These are phyloP conservation scores for Setipinna tenuifilis DNA, from an alignment of 2,797 vertebrate species.

Conservation along the genomic window DNA sequence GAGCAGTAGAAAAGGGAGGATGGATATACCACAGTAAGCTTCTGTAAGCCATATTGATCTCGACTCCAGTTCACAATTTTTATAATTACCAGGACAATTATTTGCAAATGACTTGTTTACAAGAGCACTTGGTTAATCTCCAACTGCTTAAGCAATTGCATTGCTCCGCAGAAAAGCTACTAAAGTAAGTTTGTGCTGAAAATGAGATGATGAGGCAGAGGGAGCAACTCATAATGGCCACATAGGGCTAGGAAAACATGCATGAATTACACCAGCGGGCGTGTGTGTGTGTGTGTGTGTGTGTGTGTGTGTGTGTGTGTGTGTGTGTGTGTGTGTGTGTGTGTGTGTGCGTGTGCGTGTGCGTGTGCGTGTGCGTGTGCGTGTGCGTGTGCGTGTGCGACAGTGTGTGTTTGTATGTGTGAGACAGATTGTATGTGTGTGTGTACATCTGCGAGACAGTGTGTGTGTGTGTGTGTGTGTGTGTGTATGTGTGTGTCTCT, in stretches of 20 bases:
- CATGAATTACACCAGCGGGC: too few relatives aligned
- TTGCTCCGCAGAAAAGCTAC: neutral
- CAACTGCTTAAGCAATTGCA: neutral
- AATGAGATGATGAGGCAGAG: neutral
- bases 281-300: neutral
- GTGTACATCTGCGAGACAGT: neutral
- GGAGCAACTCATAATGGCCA: neutral
- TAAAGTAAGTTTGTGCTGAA: neutral
- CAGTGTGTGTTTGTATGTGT: neutral
- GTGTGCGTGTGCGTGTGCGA: neutral
- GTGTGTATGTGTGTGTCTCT: too few relatives aligned
- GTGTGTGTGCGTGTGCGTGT: too few relatives aligned
- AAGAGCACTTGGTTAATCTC: slow-evolving; percentile 3
- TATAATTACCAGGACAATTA: slow-evolving; percentile 6
- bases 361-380: neutral
- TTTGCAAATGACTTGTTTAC: slow-evolving; percentile 22
- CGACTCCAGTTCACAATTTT: neutral
- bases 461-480: too few relatives aligned
- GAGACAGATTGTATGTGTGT: neutral
- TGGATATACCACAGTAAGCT: neutral
- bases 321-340: neutral
- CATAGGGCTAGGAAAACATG: too few relatives aligned
- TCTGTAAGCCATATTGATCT: neutral
- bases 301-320: neutral
- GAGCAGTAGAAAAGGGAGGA: neutral